Evolutionary conservation across 1,140 invertebrate genomes (phyloP), one percentile per base, ranked within the genome.

Genomic region (Physella acuta): DNA sequence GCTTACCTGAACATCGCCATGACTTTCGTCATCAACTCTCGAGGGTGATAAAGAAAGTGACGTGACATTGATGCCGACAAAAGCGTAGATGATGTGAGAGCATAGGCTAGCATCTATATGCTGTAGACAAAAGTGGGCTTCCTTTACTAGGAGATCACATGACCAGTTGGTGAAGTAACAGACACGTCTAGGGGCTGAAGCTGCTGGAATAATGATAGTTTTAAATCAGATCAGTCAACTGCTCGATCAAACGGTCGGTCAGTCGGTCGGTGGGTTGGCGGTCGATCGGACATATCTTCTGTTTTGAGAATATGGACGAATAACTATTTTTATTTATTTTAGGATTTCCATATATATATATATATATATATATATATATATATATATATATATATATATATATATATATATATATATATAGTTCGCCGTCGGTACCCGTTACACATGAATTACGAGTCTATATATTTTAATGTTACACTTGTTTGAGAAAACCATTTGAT

Each of bases 41-140:
- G 73, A 60, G 2, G 71, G 63, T 3, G 33, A 28, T 3, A 75
- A 60, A 37, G 26, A 37, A 8, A 82, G 55, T 3, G 68, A 56
- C 36, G 39, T 51, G 8, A 51, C 30, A n/a, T 93, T 89, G 75
- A 92, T 76, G 4, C 88, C 88, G 1, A 91, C 91, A 73, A 91
- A 92, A 17, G 90, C 89, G 78, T 94, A 94, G 59, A 94, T 88
- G 4, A 94, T 80, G 80, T 94, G 92, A 4, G 92, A 91, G 84
- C 93, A 95, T 77, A 89, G 88, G 14, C 86, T 88, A 0, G 90
- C 88, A 33, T 93, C 89, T 3, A 94, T 82, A 64, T 90, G 86
- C 14, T 87, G 83, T 17, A 75, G 52, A 1, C 37, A 33, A 33
- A 77, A 73, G 53, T 72, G 65, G 14, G 75, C 73, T 26, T 59